A percentile compares a stretch with the other conserved stretches of the same genome.
phyloP scores from a whole-genome alignment of 2,888 invertebrate species.

The Lissonota sp. region DNA sequence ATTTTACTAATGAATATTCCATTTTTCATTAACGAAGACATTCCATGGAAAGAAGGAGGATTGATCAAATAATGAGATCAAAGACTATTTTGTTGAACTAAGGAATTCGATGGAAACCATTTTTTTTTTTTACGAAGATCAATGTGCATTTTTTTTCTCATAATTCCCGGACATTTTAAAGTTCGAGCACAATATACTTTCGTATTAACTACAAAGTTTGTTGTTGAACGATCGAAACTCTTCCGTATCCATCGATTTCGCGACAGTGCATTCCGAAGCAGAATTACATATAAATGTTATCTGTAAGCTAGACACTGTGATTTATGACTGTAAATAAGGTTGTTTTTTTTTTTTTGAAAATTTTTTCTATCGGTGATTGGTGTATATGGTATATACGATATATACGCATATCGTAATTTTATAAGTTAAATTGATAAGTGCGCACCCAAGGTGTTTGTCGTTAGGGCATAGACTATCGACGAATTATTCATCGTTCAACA shows the following conservation, averaged over 20 bases:
- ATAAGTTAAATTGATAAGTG: slow-evolving; percentile 52
- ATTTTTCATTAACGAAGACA: slow-evolving; percentile 39
- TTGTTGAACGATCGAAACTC: slow-evolving; percentile 24
- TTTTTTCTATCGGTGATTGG: slow-evolving; percentile 65
- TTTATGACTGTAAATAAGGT: slow-evolving; percentile 73
- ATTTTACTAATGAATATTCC: not conserved
- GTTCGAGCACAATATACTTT: slow-evolving; percentile 47
- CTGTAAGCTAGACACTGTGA: slow-evolving; percentile 70
- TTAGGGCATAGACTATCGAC: slow-evolving; percentile 18
- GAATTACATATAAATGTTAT: slow-evolving; percentile 50
- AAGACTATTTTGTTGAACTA: slow-evolving; percentile 51
- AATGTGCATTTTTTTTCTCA: not conserved
- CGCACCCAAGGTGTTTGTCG: slow-evolving; percentile 43
- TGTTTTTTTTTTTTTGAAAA: slow-evolving; percentile 64
- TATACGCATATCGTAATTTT: slow-evolving; percentile 60
- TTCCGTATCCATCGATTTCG: slow-evolving; percentile 12
- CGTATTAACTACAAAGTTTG: slow-evolving; percentile 19
- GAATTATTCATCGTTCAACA: slow-evolving; percentile 24
- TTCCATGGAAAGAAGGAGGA: slow-evolving; percentile 23
- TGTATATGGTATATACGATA: slow-evolving; percentile 58
- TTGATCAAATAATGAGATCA: slow-evolving; percentile 11
- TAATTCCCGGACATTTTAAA: slow-evolving; percentile 29
- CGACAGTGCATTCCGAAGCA: slow-evolving; percentile 46
- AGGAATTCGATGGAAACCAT: slow-evolving; percentile 40
- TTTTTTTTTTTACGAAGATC: slow-evolving; percentile 11